Percentiles rank a stretch among this genome's conserved stretches.
phyloP scores from a whole-genome alignment of 2,113 vertebrate genomes.

The Cyphomyrus plagiostoma region DNA sequence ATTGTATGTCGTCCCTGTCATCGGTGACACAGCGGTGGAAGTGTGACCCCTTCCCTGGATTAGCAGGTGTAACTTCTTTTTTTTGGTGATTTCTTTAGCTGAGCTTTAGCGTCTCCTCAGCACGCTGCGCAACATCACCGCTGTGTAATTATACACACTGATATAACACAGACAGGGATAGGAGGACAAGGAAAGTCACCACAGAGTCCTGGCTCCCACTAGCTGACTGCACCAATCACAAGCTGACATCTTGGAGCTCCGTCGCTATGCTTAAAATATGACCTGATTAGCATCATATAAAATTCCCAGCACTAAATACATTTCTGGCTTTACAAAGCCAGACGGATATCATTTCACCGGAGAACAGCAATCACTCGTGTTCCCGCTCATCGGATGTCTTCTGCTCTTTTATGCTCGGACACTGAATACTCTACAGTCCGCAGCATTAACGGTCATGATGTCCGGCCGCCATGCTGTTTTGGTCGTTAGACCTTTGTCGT shows the following conservation, averaged over 20 bases:
- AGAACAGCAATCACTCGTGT: neutral
- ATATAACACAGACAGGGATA: neutral
- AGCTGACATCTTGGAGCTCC: neutral
- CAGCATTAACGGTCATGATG: neutral
- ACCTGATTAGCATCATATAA: neutral
- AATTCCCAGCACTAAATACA: neutral
- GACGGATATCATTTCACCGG: neutral
- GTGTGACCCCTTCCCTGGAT: neutral
- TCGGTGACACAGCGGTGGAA: neutral
- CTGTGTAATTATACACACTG: neutral
- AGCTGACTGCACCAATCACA: neutral
- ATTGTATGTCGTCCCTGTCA: neutral
- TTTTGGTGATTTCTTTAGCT: neutral
- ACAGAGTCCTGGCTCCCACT: neutral
- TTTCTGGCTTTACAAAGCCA: neutral
- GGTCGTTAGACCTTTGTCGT: neutral
- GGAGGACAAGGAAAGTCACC: neutral
- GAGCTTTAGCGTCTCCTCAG: neutral
- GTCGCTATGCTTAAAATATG: neutral
- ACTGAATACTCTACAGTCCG: neutral
- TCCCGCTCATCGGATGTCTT: neutral
- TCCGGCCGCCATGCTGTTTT: neutral
- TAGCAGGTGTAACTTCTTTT: neutral
- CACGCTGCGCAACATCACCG: neutral
- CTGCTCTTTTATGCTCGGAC: neutral